Conservation (phyloP, 2,888 invertebrate species). For the Ectobius pallidus region DNA sequence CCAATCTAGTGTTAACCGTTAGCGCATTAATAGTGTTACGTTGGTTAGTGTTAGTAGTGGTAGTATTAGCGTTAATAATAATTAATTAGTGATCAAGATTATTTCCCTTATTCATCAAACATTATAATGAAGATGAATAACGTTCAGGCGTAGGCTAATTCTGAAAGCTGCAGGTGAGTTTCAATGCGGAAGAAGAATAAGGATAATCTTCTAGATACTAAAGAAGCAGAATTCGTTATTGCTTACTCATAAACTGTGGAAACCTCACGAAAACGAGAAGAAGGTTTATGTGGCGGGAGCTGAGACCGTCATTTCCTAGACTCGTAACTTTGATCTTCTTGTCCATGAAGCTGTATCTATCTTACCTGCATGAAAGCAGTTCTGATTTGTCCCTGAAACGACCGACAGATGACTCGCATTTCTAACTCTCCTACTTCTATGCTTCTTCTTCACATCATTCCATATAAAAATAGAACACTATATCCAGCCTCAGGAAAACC, state of each 20-base stretch:
- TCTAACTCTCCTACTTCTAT: background rate
- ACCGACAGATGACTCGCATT: background rate
- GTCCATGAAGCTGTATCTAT: background rate
- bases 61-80: no score
- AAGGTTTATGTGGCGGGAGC: background rate
- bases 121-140: background rate
- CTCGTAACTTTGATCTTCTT: slow-evolving; percentile 3
- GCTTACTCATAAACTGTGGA: background rate
- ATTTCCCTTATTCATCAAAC: no score
- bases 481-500: background rate
- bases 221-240: background rate
- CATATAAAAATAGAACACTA: background rate
- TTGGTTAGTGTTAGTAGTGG: no score
- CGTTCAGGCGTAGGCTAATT: background rate
- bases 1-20: no score
- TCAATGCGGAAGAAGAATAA: background rate
- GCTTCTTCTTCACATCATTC: background rate
- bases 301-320: background rate
- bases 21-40: no score
- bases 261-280: background rate
- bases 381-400: background rate
- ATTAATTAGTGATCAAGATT: no score
- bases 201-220: background rate
- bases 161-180: background rate
- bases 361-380: background rate